A percentile compares a stretch with the other conserved stretches of the same genome.
These are phyloP conservation scores for Oophaga sylvatica DNA, from an alignment of 2,797 vertebrate genomes.

Conservation along the genomic window DNA sequence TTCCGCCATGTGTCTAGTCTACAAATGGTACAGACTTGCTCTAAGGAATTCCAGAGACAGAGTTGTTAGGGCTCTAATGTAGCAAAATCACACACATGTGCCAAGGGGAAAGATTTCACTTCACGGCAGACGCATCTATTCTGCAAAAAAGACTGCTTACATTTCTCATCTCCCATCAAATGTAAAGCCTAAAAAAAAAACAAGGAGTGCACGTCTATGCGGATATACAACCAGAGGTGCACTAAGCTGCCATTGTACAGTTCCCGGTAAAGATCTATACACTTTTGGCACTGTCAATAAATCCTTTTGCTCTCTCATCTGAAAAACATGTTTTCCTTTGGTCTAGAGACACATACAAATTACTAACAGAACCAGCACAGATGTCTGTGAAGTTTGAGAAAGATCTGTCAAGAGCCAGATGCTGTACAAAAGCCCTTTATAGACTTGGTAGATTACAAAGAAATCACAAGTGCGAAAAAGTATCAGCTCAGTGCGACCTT, in stretches of 20 bases:
- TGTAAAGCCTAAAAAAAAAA: conserved; percentile 4
- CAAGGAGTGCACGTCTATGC: conserved; percentile 12
- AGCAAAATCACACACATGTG: conserved; percentile 51
- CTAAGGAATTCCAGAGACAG: conserved; percentile 28
- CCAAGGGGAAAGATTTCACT: conserved; percentile 35
- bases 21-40: neutral
- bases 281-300: conserved; percentile 45
- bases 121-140: conserved; percentile 32
- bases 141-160: conserved; percentile 29
- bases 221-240: conserved; percentile 11
- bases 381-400: conserved; percentile 50
- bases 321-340: conserved; percentile 48
- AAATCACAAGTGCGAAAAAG: neutral
- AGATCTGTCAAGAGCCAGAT: conserved; percentile 50
- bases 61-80: conserved; percentile 36
- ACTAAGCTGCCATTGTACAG: conserved; percentile 53
- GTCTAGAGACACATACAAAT: conserved; percentile 56
- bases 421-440: conserved; percentile 48
- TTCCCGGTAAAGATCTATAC: conserved; percentile 41
- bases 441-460: conserved; percentile 20
- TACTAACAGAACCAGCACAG: conserved; percentile 52
- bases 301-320: conserved; percentile 43
- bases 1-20: conserved; percentile 1
- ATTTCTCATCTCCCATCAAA: conserved; percentile 20
- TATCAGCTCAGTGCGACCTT: neutral